phyloP scores from a whole-genome alignment of 2,888 invertebrate genomes.

The Cloeon dipterum region DNA sequence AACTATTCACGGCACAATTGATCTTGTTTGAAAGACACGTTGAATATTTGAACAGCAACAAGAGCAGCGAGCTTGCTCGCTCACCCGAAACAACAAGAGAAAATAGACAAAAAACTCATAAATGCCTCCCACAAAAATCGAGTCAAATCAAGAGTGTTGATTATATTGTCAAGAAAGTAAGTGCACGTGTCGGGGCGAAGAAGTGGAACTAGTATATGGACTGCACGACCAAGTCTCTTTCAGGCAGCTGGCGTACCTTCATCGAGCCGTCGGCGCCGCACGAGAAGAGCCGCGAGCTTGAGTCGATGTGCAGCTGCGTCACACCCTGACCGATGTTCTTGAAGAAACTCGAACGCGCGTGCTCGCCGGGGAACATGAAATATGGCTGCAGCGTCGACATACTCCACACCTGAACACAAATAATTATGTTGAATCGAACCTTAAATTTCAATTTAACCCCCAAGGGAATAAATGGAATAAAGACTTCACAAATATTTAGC shows the following conservation, averaged over 20 bases:
- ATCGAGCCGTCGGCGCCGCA: conserved; percentile 98
- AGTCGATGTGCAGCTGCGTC: conserved; percentile 82
- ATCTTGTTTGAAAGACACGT: too few relatives aligned
- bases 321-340: conserved; percentile 94
- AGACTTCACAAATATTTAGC: too few relatives aligned
- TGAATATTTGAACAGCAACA: too few relatives aligned
- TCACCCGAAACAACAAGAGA: too few relatives aligned
- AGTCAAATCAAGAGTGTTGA: too few relatives aligned
- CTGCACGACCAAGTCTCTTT: conserved; percentile 39
- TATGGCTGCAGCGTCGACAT: conserved; percentile 67
- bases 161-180: not conserved
- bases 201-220: conserved; percentile 26
- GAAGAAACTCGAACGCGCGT: conserved; percentile 89
- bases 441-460: too few relatives aligned
- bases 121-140: too few relatives aligned
- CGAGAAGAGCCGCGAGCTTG: conserved; percentile 75
- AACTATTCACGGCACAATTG: too few relatives aligned
- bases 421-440: too few relatives aligned
- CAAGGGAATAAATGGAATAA: too few relatives aligned
- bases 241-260: conserved; percentile 85
- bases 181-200: not conserved
- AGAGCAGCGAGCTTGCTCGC: too few relatives aligned
- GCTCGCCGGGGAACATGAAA: conserved; percentile 79
- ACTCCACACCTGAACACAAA: conserved; percentile 63
- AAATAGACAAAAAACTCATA: too few relatives aligned